Base-by-base conservation (phyloP, 2,797 vertebrate species). In the Pseudopleuronectes americanus region DNA sequence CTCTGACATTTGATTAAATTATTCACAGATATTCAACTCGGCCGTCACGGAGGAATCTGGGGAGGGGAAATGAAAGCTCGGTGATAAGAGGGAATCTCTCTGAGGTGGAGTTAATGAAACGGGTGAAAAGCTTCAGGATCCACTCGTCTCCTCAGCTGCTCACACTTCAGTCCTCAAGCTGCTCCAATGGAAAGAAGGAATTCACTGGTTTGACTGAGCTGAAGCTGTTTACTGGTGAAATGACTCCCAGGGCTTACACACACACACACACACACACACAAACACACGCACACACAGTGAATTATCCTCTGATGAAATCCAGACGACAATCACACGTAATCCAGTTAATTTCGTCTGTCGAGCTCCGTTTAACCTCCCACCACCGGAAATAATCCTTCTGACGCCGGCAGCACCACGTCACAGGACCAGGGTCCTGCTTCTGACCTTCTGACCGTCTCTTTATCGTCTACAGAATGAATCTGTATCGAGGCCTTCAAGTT, bases 271-370 rank as follows among this genome's bases (percentile, higher is more conserved):
- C 28, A 1, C 4, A 5, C 28, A 6, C 6, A 31, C 28, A 14
- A 47, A 28, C 26, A 26, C 28, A 3, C 26, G 0, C 26, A 3
- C 3, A 31, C 28, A 14, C 53, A 28, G 33, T 14, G 13, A 71
- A 76, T 73, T 64, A 41, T 36, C 47, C 41, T 13, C 13, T 49
- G 64, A 57, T 48, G 45, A 72, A 78, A 73, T 71, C 71, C 76
- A 76, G 76, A 81, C 54, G 6, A 63, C 53, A 77, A 83, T 62
- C 64, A 69, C 64, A 10, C 23, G 64, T 89, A 87, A 90, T 85
- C 88, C 77, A 23, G 62, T 84, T 81, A 83, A 81, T 79, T 60
- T 65, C 54, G 79, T 77, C 80, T 26, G 71, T 73, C 62, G 28
- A 76, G 68, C 73, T 77, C 62, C 9, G 22, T 80, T 82, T 83